These are phyloP conservation scores for Galeruca laticollis DNA, from an alignment of 2,888 invertebrate genomes.

Conservation along the genomic window DNA sequence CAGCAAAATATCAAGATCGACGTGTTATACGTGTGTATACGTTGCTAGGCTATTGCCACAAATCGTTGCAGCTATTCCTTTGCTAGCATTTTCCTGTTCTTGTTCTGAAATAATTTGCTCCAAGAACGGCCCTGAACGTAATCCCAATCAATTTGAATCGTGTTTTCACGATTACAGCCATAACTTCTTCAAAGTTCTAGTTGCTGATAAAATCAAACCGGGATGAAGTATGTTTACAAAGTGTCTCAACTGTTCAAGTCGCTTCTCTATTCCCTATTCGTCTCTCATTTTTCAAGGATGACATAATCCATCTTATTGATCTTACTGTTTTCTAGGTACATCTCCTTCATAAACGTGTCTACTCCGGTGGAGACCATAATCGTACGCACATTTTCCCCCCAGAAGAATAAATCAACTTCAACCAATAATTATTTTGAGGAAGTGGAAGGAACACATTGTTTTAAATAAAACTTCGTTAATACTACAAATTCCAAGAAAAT, in stretches of 20 bases:
- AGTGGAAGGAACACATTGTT: too few relatives aligned
- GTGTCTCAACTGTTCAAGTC: conserved; percentile 17
- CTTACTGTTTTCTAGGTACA: conserved; percentile 15
- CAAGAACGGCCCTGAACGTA: not conserved
- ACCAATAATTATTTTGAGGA: too few relatives aligned
- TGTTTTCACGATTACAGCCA: not conserved
- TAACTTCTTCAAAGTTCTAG: conserved; percentile 1
- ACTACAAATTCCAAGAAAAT: too few relatives aligned
- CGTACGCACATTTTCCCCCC: not conserved
- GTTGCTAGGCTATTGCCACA: too few relatives aligned
- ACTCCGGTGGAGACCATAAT: conserved; percentile 10
- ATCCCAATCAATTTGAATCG: not conserved
- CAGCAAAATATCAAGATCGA: too few relatives aligned
- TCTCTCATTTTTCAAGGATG: conserved; percentile 27
- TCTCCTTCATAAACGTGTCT: conserved; percentile 23
- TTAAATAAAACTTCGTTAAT: too few relatives aligned
- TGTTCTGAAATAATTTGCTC: too few relatives aligned
- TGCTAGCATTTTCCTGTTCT: not conserved
- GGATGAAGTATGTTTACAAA: conserved; percentile 17
- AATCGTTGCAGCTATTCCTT: not conserved
- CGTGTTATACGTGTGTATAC: too few relatives aligned
- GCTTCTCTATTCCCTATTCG: conserved; percentile 30
- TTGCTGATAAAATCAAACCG: not conserved
- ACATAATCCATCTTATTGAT: conserved; percentile 36
- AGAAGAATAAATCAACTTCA: not conserved